Conservation (phyloP, 64 coral and sea anemone genomes). For the Trachythela sp. region DNA sequence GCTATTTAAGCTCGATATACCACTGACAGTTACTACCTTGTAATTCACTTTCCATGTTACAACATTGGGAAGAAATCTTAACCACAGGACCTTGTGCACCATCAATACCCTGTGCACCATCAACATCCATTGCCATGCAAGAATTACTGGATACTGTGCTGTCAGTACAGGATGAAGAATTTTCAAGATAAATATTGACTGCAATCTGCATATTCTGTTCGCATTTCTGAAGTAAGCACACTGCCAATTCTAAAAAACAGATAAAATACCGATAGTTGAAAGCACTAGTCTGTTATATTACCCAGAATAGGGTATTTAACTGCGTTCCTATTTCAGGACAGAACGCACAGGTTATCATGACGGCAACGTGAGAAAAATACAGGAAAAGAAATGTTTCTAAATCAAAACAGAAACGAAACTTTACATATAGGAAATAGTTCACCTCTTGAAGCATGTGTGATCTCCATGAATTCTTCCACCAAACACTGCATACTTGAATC, state of each 20-base stretch:
- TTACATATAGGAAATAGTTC: neutral
- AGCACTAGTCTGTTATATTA: too few species aligned
- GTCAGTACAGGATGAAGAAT: constrained; percentile 38
- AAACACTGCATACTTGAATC: constrained; percentile 11
- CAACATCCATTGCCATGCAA: constrained; percentile 9
- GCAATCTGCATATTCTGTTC: constrained; percentile 75
- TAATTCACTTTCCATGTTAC: neutral
- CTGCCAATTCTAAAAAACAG: constrained; percentile 45
- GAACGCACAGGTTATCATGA: too few species aligned
- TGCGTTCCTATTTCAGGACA: neutral
- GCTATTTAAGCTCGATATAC: neutral
- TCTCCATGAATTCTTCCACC: constrained; percentile 53
- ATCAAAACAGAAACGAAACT: too few species aligned
- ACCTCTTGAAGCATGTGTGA: constrained; percentile 61
- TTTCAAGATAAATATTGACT: constrained; percentile 59
- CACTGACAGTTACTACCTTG: neutral
- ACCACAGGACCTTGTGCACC: neutral
- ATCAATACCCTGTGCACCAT: neutral
- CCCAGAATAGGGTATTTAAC: too few species aligned
- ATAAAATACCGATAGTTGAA: neutral
- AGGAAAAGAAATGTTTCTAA: too few species aligned
- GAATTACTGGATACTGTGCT: neutral
- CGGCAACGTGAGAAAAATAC: too few species aligned
- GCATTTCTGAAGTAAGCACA: constrained; percentile 55
- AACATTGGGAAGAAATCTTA: neutral